These are phyloP conservation scores for Dicycla oo DNA, from an alignment of 2,888 invertebrate genomes.

Conservation along the genomic window DNA sequence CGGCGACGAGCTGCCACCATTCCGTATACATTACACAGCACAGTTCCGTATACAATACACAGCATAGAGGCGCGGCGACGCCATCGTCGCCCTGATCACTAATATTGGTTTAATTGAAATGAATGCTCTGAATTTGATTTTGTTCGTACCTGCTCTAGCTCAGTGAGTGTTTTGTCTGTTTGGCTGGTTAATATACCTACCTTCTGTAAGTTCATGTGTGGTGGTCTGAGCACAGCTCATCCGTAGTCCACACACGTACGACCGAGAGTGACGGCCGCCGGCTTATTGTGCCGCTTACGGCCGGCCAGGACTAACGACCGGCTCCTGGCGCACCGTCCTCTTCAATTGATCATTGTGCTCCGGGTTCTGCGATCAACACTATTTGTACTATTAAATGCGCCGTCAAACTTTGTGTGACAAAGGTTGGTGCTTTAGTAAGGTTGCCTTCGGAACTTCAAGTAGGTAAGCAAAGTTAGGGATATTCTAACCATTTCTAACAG, in stretches of 20 bases:
- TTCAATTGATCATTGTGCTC: conserved; percentile 58
- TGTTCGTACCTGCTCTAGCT: not conserved
- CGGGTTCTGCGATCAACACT: conserved; percentile 31
- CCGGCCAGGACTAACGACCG: conserved; percentile 50
- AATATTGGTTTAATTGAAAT: no score
- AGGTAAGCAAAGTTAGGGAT: not conserved
- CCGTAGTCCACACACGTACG: conserved; percentile 51
- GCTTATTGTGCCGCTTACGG: conserved; percentile 58
- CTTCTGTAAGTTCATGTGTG: conserved; percentile 27
- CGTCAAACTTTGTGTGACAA: conserved; percentile 28
- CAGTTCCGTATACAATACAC: no score
- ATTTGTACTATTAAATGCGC: conserved; percentile 36
- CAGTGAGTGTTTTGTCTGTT: not conserved
- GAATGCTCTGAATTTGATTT: not conserved
- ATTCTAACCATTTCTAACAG: not conserved
- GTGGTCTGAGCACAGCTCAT: conserved; percentile 22
- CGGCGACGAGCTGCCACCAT: no score
- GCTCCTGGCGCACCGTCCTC: conserved; percentile 39
- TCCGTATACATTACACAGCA: no score
- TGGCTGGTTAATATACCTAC: not conserved
- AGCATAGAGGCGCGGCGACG: no score
- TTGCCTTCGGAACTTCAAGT: not conserved
- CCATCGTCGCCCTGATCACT: no score
- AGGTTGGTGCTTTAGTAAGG: conserved; percentile 2
- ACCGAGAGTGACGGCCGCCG: conserved; percentile 51